Evolutionary conservation across 2,888 invertebrate species (phyloP), one percentile per base, ranked within the genome.

Genomic region (Phorcus lineatus): DNA sequence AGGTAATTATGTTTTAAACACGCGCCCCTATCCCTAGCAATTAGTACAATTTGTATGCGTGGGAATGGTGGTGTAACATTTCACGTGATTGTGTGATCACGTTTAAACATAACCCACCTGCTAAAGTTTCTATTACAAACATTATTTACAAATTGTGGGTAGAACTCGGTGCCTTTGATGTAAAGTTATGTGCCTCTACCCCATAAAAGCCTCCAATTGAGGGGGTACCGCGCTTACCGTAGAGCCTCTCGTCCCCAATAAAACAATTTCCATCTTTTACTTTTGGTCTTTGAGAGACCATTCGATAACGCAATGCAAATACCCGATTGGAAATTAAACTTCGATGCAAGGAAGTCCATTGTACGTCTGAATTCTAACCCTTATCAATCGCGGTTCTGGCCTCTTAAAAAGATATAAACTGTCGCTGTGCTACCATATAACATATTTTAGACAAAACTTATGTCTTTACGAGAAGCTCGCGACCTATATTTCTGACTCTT

Each of bases 71-170:
- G 62, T 62, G 28, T 62, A 62, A 28, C 62, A 62, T 62, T 62
- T 62, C 62, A 62, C 24, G 28, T 22, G 28, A 24, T 62, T 62
- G 24, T 62, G 13, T n/a, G 22, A 62, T 24, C 28, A 62, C 36
- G 70, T 36, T 70, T 70, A n/a, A 70, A 70, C 70, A 70, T 40
- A 40, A 40, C 40, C 70, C 70, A 70, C 70, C 70, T 70, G 70
- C 70, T 17, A 36, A 70, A 40, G 70, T 70, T 40, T 70, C 31
- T 36, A 31, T n/a, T 70, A 62, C 62, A 36, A 31, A 36, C 70
- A 70, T 70, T 70, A 70, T 31, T 70, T 70, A 40, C 40, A 70
- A 70, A 70, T 70, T 70, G 70, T 70, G 31, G 70, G 36, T 36
- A 70, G 36, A 36, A 70, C 31, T 36, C 31, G 36, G 36, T 36